These are phyloP conservation scores for Zapornia atra DNA, from an alignment of 2,113 vertebrate genomes.

Conservation along the genomic window DNA sequence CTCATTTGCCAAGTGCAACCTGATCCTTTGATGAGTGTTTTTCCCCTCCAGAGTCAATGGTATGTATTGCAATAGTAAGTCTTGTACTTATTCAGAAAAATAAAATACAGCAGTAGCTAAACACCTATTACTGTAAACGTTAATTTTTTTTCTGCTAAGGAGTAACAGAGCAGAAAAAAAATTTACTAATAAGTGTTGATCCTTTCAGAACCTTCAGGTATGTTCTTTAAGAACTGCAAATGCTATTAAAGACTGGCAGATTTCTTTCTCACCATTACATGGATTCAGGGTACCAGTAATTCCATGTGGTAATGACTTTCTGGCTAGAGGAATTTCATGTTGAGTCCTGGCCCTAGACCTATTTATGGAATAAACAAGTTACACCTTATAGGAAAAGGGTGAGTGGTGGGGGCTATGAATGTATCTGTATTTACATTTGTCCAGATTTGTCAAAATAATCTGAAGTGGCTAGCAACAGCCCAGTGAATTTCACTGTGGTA, in stretches of 20 bases:
- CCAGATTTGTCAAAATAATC: not conserved
- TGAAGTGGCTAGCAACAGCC: not conserved
- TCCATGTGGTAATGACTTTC: not conserved
- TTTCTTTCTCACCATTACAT: not conserved
- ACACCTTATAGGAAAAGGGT: not conserved
- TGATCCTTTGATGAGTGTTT: not conserved
- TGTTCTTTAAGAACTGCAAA: not conserved
- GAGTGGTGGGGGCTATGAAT: not conserved
- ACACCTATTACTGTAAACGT: not conserved
- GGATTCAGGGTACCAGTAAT: not conserved
- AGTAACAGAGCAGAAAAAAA: not conserved
- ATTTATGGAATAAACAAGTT: not conserved
- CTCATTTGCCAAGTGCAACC: not conserved
- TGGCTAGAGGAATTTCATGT: not conserved
- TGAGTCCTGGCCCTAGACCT: not conserved
- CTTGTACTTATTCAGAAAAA: not conserved
- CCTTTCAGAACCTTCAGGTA: not conserved
- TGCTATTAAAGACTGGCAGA: not conserved
- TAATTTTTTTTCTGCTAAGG: not conserved
- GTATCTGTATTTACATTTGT: not conserved
- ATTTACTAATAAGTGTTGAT: not conserved
- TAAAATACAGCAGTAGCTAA: not conserved
- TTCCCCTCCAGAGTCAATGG: not conserved
- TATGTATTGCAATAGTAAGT: not conserved
- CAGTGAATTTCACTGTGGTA: not conserved